phyloP scores from a whole-genome alignment of 2,888 invertebrate species.

The Habroteleia sp. region DNA sequence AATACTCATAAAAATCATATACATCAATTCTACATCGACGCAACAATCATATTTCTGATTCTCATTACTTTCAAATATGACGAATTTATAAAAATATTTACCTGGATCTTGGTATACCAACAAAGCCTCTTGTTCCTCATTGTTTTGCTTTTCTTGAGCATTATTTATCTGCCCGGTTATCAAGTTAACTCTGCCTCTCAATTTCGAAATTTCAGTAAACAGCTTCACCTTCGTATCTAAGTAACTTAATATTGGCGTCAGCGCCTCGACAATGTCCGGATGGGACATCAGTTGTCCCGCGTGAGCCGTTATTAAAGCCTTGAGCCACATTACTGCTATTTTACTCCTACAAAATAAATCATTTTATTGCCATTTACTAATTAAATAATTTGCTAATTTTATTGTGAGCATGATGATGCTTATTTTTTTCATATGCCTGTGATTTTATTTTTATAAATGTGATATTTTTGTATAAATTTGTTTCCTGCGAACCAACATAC shows the following conservation, averaged over 20 bases:
- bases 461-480: too few relatives aligned
- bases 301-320: slow-evolving; percentile 83
- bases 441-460: too few relatives aligned
- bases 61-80: too few relatives aligned
- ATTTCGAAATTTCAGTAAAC: slow-evolving; percentile 82
- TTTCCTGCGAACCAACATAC: too few relatives aligned
- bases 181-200: slow-evolving; percentile 85
- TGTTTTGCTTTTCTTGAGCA: slow-evolving; percentile 79
- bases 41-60: too few relatives aligned
- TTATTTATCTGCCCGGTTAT: slow-evolving; percentile 83
- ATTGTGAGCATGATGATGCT: too few relatives aligned
- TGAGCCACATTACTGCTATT: slow-evolving; percentile 84
- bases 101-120: slow-evolving; percentile 84
- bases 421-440: too few relatives aligned
- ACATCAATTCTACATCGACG: too few relatives aligned
- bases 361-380: background rate
- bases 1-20: too few relatives aligned
- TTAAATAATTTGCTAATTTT: too few relatives aligned
- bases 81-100: slow-evolving; percentile 63
- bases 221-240: slow-evolving; percentile 83
- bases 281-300: slow-evolving; percentile 85
- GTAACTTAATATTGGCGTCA: slow-evolving; percentile 83
- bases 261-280: slow-evolving; percentile 83
- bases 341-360: slow-evolving; percentile 79
- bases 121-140: slow-evolving; percentile 79